phyloP scores from a whole-genome alignment of 2,888 invertebrate genomes.

The Ctena decussata region DNA sequence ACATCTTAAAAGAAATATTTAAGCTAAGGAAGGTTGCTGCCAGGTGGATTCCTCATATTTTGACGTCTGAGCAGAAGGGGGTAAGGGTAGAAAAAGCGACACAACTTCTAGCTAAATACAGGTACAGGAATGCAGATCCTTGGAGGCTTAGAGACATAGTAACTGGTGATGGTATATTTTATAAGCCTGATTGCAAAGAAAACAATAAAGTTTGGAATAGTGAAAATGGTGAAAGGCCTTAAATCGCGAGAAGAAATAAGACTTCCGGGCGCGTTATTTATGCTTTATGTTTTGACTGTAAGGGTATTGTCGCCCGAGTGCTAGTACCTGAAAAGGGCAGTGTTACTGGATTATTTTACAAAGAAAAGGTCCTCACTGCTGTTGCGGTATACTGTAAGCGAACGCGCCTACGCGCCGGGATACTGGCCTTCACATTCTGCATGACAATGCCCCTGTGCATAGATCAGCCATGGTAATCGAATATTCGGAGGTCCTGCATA shows the following conservation, averaged over 20 bases:
- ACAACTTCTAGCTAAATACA: constrained; percentile 1
- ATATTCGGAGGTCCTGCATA: neutral
- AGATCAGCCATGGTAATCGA: neutral
- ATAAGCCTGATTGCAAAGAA: constrained; percentile 11
- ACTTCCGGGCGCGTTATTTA: neutral
- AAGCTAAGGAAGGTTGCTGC: neutral
- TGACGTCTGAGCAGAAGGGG: neutral
- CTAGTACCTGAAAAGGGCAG: neutral
- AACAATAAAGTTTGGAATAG: neutral
- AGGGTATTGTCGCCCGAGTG: neutral
- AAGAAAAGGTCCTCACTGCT: neutral
- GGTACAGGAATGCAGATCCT: neutral
- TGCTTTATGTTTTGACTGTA: neutral
- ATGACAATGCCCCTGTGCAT: constrained; percentile 1
- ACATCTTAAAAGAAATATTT: neutral
- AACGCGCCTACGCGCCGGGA: neutral
- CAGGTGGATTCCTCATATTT: neutral
- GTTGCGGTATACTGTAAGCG: neutral
- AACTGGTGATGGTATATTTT: constrained; percentile 13
- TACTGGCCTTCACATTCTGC: neutral
- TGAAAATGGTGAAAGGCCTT: neutral
- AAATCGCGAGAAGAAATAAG: neutral
- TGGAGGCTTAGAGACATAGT: neutral
- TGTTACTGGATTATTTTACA: neutral
- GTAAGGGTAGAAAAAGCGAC: neutral